Evolutionary conservation across 2,888 invertebrate species (phyloP).

Genomic region (Lapara coniferarum): DNA sequence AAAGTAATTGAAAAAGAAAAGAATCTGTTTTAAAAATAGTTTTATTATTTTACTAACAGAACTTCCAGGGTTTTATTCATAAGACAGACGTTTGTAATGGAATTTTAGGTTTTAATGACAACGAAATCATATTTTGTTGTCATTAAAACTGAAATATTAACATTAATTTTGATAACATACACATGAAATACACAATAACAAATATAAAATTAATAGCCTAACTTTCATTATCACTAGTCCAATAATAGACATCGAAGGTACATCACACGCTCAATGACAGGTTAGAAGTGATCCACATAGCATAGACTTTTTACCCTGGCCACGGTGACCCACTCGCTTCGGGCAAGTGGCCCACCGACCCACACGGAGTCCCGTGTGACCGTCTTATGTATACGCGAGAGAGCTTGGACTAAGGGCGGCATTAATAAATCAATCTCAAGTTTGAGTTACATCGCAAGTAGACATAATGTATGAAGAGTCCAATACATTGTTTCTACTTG

Average conservation of each 20-base stretch:
- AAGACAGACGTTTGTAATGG: not conserved
- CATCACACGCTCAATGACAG: constrained; percentile 15
- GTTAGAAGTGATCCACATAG: constrained; percentile 8
- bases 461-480: too few relatives aligned
- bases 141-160: not conserved
- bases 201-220: not conserved
- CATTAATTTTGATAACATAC: not conserved
- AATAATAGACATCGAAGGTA: not conserved
- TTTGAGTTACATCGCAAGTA: too few relatives aligned
- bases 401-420: too few relatives aligned
- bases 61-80: not conserved
- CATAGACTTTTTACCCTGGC: constrained; percentile 24
- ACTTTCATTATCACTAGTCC: not conserved
- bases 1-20: too few relatives aligned
- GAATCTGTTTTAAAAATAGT: too few relatives aligned
- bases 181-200: too few relatives aligned
- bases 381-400: not conserved
- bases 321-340: constrained; percentile 17
- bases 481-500: too few relatives aligned
- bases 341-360: constrained; percentile 19
- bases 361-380: constrained; percentile 17
- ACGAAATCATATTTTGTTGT: not conserved
- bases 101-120: not conserved
- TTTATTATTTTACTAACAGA: too few relatives aligned
- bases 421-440: too few relatives aligned